Evolutionary conservation across 2,888 invertebrate species (phyloP).

Genomic region (Petrolisthes manimaculis): DNA sequence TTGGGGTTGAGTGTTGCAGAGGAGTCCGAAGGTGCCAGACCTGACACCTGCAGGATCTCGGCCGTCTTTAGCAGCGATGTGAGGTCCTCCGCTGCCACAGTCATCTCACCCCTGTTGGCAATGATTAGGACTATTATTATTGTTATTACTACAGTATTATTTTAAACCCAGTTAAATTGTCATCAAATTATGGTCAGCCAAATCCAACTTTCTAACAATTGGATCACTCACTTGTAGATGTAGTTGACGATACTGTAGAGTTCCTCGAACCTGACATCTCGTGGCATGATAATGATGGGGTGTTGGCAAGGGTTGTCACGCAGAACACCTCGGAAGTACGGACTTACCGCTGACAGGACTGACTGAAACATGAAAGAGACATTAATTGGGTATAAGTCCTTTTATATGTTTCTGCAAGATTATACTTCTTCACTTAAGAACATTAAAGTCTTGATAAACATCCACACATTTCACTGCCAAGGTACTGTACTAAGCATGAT

Average conservation of each 20-base stretch:
- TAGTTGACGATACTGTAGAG: constrained; percentile 64
- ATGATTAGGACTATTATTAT: background rate
- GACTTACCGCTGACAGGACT: constrained; percentile 65
- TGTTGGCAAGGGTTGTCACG: constrained; percentile 65
- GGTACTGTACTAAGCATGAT: too few species aligned
- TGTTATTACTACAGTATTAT: background rate
- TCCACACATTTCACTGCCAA: background rate
- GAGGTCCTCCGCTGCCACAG: constrained; percentile 64
- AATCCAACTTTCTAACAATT: too few species aligned
- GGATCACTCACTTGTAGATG: constrained; percentile 62
- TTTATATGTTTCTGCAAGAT: background rate
- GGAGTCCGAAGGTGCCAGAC: constrained; percentile 56
- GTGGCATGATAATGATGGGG: constrained; percentile 65
- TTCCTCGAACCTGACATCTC: constrained; percentile 61
- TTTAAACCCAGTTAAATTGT: too few species aligned
- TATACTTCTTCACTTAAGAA: background rate
- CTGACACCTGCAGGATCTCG: constrained; percentile 63
- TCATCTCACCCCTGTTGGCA: constrained; percentile 63
- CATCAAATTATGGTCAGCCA: too few species aligned
- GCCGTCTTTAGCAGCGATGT: constrained; percentile 65
- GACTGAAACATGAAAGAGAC: constrained; percentile 46
- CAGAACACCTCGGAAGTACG: constrained; percentile 65
- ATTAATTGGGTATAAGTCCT: background rate
- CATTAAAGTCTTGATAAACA: background rate
- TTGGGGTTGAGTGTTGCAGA: constrained; percentile 51